A percentile compares a stretch with the other conserved stretches of the same genome.
Evolutionary conservation across 1,140 invertebrate species (phyloP).

Genomic region (Mesaphorura yosii): DNA sequence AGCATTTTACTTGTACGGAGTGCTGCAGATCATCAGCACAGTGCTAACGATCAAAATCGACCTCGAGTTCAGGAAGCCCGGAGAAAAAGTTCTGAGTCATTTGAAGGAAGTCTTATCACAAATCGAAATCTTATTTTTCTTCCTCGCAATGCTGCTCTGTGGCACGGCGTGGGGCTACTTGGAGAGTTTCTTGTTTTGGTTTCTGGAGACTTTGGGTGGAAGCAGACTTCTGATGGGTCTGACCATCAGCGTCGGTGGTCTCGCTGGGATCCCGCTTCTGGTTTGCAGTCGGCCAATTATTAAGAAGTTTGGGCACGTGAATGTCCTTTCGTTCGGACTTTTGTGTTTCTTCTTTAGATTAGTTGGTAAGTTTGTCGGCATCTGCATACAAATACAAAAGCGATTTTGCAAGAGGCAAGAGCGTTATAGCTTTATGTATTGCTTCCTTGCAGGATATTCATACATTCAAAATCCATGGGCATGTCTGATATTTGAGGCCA

Average conservation of each 20-base stretch:
- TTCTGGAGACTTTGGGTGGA: slow-evolving; percentile 64
- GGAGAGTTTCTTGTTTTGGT: slow-evolving; percentile 76
- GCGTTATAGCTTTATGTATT: too few relatives aligned
- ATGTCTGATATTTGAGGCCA: slow-evolving; percentile 65
- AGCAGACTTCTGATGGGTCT: slow-evolving; percentile 70
- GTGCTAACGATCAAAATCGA: slow-evolving; percentile 59
- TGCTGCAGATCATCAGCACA: slow-evolving; percentile 53
- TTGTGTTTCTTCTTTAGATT: slow-evolving; percentile 62
- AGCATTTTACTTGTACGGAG: slow-evolving; percentile 66
- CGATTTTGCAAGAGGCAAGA: too few relatives aligned
- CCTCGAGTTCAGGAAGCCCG: slow-evolving; percentile 62
- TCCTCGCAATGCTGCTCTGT: slow-evolving; percentile 58
- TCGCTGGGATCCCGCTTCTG: slow-evolving; percentile 63
- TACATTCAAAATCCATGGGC: slow-evolving; percentile 68
- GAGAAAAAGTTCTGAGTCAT: slow-evolving; percentile 57
- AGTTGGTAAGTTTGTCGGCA: slow-evolving; percentile 49
- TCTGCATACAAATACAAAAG: too few relatives aligned
- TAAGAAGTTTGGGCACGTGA: slow-evolving; percentile 61
- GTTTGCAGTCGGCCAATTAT: slow-evolving; percentile 67
- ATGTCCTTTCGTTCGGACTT: slow-evolving; percentile 68
- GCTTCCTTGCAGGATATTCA: slow-evolving; percentile 52
- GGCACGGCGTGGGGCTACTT: slow-evolving; percentile 71
- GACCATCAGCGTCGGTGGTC: slow-evolving; percentile 63
- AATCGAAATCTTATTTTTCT: slow-evolving; percentile 57
- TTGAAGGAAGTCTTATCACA: slow-evolving; percentile 57